Evolutionary conservation across 2,888 invertebrate species (phyloP), one percentile per base, ranked within the genome.

Genomic region (Zeuzera pyrina): DNA sequence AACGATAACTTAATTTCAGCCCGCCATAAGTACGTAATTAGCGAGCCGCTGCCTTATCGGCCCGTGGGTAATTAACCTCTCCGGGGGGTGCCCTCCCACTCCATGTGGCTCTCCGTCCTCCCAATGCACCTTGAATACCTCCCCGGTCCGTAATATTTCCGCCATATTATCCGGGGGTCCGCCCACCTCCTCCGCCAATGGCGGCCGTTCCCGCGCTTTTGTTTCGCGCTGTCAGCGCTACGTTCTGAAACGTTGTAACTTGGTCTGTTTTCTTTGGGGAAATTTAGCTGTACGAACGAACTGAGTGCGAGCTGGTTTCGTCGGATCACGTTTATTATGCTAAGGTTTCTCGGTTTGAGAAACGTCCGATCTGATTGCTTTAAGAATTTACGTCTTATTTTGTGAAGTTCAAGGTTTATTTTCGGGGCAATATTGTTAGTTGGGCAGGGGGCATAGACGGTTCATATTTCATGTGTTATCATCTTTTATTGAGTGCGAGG

Each of bases 11-110:
- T 83, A 83, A 81, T 83, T 81, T 79, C 79, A 70, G 79, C 71
- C 78, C 71, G 76, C 81, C 78, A 77, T 83, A 83, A 83, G 83
- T 83, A 79, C 76, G 78, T 83, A 81, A 81, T 83, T 83, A 83
- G 83, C 81, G 78, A 67, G 76, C 81, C 79, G 68, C 28, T 83
- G 79, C 79, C 83, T 83, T 81, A 83, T 83, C 81, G 76, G 77
- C 78, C 68, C 70, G 73, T 57, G 76, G 78, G 81, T 81, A 81
- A 83, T 83, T 83, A 83, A 83, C 83, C 83, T 81, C 69, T 68
- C 61, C n/a, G 42, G 60, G 64, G 66, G 66, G 57, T 13, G 7
- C 25, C 25, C n/a, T 57, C 62, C 25, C 10, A 12, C 28, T 14
- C 28, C 8, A n/a, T 6, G 45, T 44, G 46, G 45, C 47, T 52